phyloP scores from a whole-genome alignment of 2,888 invertebrate genomes.

The Sicus ferrugineus region DNA sequence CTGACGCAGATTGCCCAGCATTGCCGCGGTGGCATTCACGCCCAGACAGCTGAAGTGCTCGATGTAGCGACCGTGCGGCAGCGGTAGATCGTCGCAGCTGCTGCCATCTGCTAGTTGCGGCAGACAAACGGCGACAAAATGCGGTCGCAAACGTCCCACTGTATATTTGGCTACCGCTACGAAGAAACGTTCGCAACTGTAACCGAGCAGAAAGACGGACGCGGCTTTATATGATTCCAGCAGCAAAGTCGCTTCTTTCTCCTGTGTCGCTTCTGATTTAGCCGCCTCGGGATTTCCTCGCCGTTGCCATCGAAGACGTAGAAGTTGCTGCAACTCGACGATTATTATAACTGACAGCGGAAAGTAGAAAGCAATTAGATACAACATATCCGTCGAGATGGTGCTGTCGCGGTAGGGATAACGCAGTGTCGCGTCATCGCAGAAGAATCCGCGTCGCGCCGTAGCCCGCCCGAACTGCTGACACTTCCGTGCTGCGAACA shows the following conservation, averaged over 20 bases:
- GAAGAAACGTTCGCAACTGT: conserved; percentile 3
- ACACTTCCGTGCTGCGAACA: neutral
- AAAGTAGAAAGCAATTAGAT: conserved; percentile 40
- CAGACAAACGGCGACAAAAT: conserved; percentile 50
- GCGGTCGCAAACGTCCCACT: conserved; percentile 51
- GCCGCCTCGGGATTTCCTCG: neutral
- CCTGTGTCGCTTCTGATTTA: neutral
- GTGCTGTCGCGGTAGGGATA: conserved; percentile 50
- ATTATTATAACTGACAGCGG: conserved; percentile 41
- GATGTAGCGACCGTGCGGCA: conserved; percentile 31
- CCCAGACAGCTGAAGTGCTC: conserved; percentile 32
- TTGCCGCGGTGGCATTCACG: neutral
- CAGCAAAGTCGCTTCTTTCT: neutral
- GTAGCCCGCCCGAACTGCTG: conserved; percentile 36
- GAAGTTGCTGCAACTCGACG: conserved; percentile 41
- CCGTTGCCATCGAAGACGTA: neutral
- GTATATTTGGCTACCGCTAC: conserved; percentile 43
- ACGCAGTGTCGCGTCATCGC: conserved; percentile 49
- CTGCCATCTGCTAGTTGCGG: conserved; percentile 45
- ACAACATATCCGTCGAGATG: conserved; percentile 38
- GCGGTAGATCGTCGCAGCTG: conserved; percentile 41
- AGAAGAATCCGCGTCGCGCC: conserved; percentile 52
- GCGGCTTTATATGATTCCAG: neutral
- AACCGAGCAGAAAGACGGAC: conserved; percentile 3
- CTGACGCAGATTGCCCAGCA: conserved; percentile 36